Base-by-base conservation (phyloP, 2,113 vertebrate species). In the Xenus cinereus region DNA sequence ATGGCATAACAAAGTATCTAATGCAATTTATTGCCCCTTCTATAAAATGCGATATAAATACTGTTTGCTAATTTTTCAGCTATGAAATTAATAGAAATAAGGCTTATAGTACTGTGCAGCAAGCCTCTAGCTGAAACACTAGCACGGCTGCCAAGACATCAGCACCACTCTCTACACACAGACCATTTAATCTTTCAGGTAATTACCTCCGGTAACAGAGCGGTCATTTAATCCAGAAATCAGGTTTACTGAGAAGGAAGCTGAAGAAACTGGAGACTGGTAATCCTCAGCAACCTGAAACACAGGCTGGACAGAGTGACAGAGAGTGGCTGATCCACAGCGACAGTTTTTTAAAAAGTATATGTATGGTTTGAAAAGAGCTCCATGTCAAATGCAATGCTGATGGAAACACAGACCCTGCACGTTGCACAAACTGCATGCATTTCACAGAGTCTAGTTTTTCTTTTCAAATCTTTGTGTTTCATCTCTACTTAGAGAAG, bases 311-410 rank as follows among this genome's bases (percentile, higher is more conserved):
- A 45, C 30, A 64, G 71, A 67, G 39, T 4, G 17, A 78, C 68
- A 74, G 63, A 21, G 2, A 62, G 30, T 2, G 75, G 69, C 33
- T 64, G 62, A 60, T 33, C 33, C 37, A 63, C 6, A 15, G 18
- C 4, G 32, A 83, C 7, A 3, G 17, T 69, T 45, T 62, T 59
- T 12, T 12, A 6, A 19, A n/a, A 83, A 56, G 27, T 12, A 0
- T 7, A 46, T 0, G 0, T 8, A 37, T 0, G 0, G n/a, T 12
- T 95, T 84, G 37, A 24, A 9, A 46, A 63, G 46, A 77, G 32
- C 33, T 32, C 12, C 11, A 6, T 3, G 14, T 35, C 68, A 81
- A 89, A 73, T 6, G 13, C 26, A 35, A 3, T 26, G 57, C 43
- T 67, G 53, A 19, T 0, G 0, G n/a, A 23, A 50, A 67, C 18